phyloP scores from a whole-genome alignment of 2,888 invertebrate genomes.

The Cotesia congregata region DNA sequence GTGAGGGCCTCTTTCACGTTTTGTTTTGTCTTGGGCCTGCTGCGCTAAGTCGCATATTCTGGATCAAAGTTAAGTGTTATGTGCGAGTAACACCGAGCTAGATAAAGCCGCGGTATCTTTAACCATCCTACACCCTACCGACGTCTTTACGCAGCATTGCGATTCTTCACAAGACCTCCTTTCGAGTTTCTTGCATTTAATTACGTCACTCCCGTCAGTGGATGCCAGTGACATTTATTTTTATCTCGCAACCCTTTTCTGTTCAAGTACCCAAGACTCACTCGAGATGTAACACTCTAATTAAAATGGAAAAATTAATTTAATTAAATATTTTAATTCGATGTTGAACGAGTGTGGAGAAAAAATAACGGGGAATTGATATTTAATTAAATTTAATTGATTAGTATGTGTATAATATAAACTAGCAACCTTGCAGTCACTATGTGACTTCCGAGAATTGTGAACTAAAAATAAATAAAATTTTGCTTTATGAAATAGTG shows the following conservation, averaged over 20 bases:
- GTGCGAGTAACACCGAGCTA: background rate
- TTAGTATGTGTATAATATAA: background rate
- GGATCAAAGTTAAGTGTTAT: too few relatives aligned
- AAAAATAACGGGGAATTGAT: too few relatives aligned
- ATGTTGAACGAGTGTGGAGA: too few relatives aligned
- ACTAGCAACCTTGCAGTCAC: too few relatives aligned
- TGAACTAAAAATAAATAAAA: too few relatives aligned
- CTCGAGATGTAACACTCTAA: background rate
- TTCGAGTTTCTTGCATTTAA: background rate
- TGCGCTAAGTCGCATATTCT: background rate
- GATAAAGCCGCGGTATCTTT: background rate
- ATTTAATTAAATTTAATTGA: too few relatives aligned
- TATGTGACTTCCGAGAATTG: too few relatives aligned
- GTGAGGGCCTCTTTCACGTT: constrained; percentile 8
- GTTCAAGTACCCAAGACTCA: background rate
- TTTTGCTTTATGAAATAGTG: too few relatives aligned
- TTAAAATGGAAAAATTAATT: background rate
- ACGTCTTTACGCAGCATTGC: background rate
- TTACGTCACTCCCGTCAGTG: background rate
- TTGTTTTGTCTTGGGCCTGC: background rate
- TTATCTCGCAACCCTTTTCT: background rate
- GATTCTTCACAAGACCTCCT: background rate
- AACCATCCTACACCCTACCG: background rate
- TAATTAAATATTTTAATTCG: background rate
- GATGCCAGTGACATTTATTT: background rate